Conservation (phyloP, 2,888 invertebrate species). For the Listrodromus nycthemerus region DNA sequence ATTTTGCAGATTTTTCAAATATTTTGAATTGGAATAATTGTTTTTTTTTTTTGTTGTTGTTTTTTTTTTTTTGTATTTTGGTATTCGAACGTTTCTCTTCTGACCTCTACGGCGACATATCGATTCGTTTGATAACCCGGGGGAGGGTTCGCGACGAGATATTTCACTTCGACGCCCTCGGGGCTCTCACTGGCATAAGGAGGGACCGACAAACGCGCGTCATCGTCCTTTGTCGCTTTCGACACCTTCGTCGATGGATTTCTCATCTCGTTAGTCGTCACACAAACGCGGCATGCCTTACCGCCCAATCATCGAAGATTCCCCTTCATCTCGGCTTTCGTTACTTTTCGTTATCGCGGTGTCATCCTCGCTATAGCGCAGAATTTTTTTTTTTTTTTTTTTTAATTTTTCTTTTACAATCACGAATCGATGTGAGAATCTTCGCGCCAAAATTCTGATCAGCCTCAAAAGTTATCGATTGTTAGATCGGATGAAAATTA, state of each 20-base stretch:
- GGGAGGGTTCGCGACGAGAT: not conserved
- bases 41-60: too few relatives aligned
- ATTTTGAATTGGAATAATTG: too few relatives aligned
- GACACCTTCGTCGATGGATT: not conserved
- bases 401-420: too few relatives aligned
- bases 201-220: not conserved
- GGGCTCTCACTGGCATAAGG: not conserved
- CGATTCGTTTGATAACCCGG: too few relatives aligned
- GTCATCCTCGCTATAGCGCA: not conserved
- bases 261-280: conserved; percentile 1
- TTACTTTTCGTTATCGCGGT: not conserved
- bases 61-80: too few relatives aligned
- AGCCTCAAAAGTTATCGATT: too few relatives aligned
- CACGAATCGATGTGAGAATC: too few relatives aligned
- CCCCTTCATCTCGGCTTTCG: not conserved
- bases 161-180: not conserved
- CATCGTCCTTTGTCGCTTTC: not conserved
- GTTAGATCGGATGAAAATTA: too few relatives aligned
- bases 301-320: not conserved
- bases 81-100: too few relatives aligned
- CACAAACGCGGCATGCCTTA: not conserved
- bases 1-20: too few relatives aligned
- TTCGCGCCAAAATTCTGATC: too few relatives aligned
- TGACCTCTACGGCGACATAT: too few relatives aligned
- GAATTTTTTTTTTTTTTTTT: not conserved